Evolutionary conservation across 2,797 vertebrate genomes (phyloP), one percentile per base, ranked within the genome.

Genomic region (Poeciliopsis infans): DNA sequence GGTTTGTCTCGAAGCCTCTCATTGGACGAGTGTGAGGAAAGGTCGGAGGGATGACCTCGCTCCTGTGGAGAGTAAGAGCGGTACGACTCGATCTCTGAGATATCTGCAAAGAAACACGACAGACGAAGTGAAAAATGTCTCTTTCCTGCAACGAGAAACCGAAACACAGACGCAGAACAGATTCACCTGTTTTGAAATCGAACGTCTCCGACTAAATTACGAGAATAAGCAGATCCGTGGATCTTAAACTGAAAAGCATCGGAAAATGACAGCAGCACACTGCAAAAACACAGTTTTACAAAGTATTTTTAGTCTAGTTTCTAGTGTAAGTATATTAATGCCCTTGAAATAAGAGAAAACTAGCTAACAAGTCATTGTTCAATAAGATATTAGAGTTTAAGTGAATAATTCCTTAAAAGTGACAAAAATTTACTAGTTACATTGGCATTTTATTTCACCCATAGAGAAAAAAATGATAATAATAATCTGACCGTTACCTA

Each of bases 21-120:
- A 79, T 93, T 98, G 84, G 98, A 99, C 55, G 98, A 99, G 93
- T 99, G 97, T 0, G 96, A 97, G n/a, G 98, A 98, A 47, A 96
- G 90, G 91, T 99, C 98, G 0, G 98, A 99, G 91, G 96, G 96
- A 51, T 96, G 97, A 28, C 94, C 94, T 73, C 92, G 94, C 53
- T 98, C 97, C 83, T 96, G 97, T 59, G 97, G 97, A 1, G 98
- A 99, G 89, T 96, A 97, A 20, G 98, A 99, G 72, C 96, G 97
- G 88, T 98, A 98, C 72, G 98, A 99, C 90, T 98, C 98, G 79
- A 99, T 98, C 95, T 99, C 98, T 0, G 98, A 99, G 93, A 99
- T 97, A 90, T 99, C 98, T 99, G 94, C 39, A 89, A 82, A 79
- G 91, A 79, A 91, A 79, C 55, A 90, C 57, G 55, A 76, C 78